Percentiles rank a stretch among this genome's conserved stretches.
These are phyloP conservation scores for Troilus luridus DNA, from an alignment of 2,888 invertebrate genomes.

Conservation along the genomic window DNA sequence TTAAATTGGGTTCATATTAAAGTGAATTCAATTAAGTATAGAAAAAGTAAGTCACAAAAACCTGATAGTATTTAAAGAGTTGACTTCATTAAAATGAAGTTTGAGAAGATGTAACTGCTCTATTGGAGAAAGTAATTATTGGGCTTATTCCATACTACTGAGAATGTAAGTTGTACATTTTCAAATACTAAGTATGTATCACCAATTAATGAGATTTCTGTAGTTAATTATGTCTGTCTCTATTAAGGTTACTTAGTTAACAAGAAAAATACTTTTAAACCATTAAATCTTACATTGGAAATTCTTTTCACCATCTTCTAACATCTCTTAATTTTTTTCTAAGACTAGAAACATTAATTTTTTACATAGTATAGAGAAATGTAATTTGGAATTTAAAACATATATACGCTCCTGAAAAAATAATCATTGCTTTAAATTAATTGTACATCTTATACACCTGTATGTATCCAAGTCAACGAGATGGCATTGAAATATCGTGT, in stretches of 20 bases:
- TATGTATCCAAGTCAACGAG: neutral
- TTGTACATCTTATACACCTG: neutral
- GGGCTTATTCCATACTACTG: neutral
- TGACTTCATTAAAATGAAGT: neutral
- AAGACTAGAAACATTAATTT: neutral
- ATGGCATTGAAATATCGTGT: neutral
- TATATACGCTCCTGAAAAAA: neutral
- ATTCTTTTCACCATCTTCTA: conserved; percentile 34
- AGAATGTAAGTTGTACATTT: neutral
- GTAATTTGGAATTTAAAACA: neutral
- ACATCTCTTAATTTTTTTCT: conserved; percentile 27
- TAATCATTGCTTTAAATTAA: neutral
- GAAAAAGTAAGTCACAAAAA: neutral
- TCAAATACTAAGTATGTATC: neutral
- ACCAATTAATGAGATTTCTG: neutral
- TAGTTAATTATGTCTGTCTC: neutral
- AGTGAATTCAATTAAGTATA: neutral
- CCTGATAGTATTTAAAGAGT: neutral
- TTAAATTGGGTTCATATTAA: neutral
- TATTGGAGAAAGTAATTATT: neutral
- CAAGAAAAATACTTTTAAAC: neutral
- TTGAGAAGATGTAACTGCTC: neutral
- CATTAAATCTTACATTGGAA: conserved; percentile 1
- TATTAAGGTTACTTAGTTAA: neutral
- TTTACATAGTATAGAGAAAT: neutral